Conservation (phyloP, 2,797 vertebrate genomes). For the Molossus molossus region DNA sequence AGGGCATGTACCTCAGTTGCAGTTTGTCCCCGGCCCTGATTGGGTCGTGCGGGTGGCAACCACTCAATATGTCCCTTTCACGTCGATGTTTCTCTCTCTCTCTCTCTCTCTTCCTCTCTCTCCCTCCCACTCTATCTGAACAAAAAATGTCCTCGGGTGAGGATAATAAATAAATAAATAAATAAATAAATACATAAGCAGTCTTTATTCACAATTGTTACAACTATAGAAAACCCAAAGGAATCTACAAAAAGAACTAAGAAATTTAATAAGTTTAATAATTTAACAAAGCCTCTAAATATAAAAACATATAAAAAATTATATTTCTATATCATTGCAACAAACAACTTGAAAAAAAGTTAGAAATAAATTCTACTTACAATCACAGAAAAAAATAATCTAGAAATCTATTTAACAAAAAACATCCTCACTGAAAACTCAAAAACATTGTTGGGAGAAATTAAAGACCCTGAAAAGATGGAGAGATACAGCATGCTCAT, state of each 20-base stretch:
- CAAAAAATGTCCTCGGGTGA: too few species aligned
- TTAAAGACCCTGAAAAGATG: not conserved
- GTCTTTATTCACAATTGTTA: not conserved
- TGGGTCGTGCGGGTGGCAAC: too few species aligned
- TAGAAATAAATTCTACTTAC: slow-evolving; percentile 50
- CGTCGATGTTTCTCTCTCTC: too few species aligned
- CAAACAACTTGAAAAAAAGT: not conserved
- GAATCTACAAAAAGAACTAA: not conserved
- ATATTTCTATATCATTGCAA: not conserved
- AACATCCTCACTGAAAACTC: not conserved
- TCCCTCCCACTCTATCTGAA: too few species aligned
- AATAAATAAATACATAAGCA: not conserved
- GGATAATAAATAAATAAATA: too few species aligned
- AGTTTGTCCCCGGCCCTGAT: too few species aligned
- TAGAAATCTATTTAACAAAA: slow-evolving; percentile 50
- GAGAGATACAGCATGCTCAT: not conserved
- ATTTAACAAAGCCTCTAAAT: not conserved
- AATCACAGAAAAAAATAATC: not conserved
- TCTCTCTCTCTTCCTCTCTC: too few species aligned
- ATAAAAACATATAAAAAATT: not conserved
- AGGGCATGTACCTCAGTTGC: too few species aligned
- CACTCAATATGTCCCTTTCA: too few species aligned
- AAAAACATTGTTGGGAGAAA: not conserved
- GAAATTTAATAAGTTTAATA: slow-evolving; percentile 7
- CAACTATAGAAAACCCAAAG: not conserved